Conservation (phyloP, 1,140 invertebrate genomes). For the Eumaeus atala region DNA sequence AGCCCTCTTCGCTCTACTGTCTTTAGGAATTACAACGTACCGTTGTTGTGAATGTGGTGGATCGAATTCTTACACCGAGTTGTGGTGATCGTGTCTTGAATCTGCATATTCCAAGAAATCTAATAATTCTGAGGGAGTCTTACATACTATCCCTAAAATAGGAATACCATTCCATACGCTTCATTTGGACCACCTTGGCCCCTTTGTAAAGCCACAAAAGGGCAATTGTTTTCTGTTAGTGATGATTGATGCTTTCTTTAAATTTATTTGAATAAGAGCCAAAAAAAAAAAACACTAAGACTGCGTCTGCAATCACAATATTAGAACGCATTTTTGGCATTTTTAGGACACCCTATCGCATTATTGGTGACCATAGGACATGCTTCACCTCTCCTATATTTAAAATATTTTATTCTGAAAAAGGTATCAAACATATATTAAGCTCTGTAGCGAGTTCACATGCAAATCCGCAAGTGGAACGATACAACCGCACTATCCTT, state of each 20-base stretch:
- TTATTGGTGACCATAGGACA: conserved; percentile 28
- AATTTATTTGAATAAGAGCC: conserved; percentile 28
- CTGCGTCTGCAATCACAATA: conserved; percentile 18
- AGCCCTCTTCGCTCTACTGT: no score
- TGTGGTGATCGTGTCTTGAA: conserved; percentile 31
- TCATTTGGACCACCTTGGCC: conserved; percentile 30
- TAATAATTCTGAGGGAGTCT: conserved; percentile 17
- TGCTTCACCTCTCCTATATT: conserved; percentile 32
- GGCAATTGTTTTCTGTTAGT: conserved; percentile 27
- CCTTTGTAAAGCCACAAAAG: conserved; percentile 28
- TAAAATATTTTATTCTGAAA: conserved; percentile 21
- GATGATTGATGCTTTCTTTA: conserved; percentile 27
- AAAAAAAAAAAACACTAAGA: conserved; percentile 25
- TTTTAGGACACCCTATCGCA: conserved; percentile 25
- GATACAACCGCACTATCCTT: conserved; percentile 31
- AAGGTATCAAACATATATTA: conserved; percentile 28
- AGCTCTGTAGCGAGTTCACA: conserved; percentile 29
- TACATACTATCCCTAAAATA: conserved; percentile 29
- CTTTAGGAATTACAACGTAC: no score
- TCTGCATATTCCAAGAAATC: conserved; percentile 27
- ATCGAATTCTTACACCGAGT: no score
- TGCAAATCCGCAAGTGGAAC: conserved; percentile 32
- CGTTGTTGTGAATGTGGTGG: no score
- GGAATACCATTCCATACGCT: conserved; percentile 30
- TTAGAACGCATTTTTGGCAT: conserved; percentile 27